Evolutionary conservation across 2,888 invertebrate genomes (phyloP).

Genomic region (Apodemia hepburni): DNA sequence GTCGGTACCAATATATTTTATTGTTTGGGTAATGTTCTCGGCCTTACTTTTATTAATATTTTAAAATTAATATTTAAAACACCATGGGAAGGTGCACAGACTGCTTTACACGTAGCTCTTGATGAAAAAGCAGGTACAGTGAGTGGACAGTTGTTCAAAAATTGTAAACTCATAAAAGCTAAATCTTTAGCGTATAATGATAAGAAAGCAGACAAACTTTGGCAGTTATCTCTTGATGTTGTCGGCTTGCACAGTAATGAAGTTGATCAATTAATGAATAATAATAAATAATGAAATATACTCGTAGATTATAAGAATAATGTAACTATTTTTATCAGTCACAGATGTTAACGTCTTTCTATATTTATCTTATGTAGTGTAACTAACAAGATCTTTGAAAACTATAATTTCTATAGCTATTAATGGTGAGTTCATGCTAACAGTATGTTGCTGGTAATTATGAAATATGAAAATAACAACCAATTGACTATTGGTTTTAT

Average conservation of each 20-base stretch:
- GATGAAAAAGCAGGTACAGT: conserved; percentile 82
- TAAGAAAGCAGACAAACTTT: neutral
- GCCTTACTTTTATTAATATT: conserved; percentile 67
- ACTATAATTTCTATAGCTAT: too few relatives aligned
- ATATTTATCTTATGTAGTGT: too few relatives aligned
- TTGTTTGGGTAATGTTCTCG: conserved; percentile 55
- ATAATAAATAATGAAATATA: neutral
- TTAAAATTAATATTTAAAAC: conserved; percentile 36
- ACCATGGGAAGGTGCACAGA: conserved; percentile 74
- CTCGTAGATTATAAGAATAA: too few relatives aligned
- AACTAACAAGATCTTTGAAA: too few relatives aligned
- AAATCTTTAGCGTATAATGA: conserved; percentile 13
- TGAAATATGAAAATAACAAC: too few relatives aligned
- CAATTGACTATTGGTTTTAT: too few relatives aligned
- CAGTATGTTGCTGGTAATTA: too few relatives aligned
- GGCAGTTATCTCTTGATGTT: neutral
- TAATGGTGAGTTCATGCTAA: too few relatives aligned
- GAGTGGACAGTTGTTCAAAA: conserved; percentile 12
- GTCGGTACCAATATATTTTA: conserved; percentile 87
- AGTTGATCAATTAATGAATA: neutral
- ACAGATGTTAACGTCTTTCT: too few relatives aligned
- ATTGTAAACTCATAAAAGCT: conserved; percentile 11
- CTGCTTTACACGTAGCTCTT: conserved; percentile 82
- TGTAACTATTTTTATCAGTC: too few relatives aligned
- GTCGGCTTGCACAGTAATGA: neutral